A percentile compares a stretch with the other conserved stretches of the same genome.
These are phyloP conservation scores for Psittacus erithacus DNA, from an alignment of 2,113 vertebrate genomes.

Conservation along the genomic window DNA sequence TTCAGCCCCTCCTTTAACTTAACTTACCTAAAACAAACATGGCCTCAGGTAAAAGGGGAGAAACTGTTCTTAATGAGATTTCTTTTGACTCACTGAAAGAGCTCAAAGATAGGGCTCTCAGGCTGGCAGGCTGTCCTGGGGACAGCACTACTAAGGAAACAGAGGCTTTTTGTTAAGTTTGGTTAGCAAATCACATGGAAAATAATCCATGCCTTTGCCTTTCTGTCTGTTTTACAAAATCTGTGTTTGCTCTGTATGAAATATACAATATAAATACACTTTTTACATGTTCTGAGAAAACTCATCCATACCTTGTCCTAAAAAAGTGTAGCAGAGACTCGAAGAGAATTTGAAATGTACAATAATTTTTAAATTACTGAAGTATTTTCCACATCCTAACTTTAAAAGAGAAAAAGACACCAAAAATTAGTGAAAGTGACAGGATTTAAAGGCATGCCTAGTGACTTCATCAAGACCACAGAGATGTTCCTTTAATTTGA, in stretches of 20 bases:
- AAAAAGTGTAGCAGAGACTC: background rate
- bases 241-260: background rate
- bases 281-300: background rate
- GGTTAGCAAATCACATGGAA: background rate
- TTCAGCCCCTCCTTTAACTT: constrained; percentile 21
- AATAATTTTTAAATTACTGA: background rate
- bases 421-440: background rate
- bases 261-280: background rate
- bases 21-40: constrained; percentile 44
- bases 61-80: background rate
- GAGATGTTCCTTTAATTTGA: background rate
- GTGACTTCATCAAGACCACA: background rate
- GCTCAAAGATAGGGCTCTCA: background rate
- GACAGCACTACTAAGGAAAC: background rate
- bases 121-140: background rate
- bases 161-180: background rate
- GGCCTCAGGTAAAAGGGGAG: background rate
- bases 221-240: background rate
- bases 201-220: fast-evolving
- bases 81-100: background rate
- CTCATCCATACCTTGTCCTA: background rate
- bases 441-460: background rate
- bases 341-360: background rate
- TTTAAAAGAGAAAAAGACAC: background rate
- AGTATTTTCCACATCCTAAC: background rate